These are phyloP conservation scores for Telmatochromis sp. DNA, from an alignment of 2,113 vertebrate species.

Conservation along the genomic window DNA sequence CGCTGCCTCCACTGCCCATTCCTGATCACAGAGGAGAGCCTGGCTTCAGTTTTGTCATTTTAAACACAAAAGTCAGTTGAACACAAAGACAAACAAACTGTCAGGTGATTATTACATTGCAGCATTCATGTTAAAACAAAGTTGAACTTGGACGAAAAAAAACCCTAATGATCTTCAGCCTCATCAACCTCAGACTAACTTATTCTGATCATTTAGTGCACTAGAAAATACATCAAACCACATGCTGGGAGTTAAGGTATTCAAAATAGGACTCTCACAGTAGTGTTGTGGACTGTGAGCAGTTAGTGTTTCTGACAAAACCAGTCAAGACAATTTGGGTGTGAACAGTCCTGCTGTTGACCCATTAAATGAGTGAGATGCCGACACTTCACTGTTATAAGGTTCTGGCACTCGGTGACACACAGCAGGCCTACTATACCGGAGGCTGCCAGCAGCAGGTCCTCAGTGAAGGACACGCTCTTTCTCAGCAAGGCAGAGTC, in stretches of 20 bases:
- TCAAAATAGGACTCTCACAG: neutral
- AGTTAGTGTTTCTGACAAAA: neutral
- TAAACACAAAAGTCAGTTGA: neutral
- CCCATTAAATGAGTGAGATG: neutral
- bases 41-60: neutral
- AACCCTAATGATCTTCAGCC: neutral
- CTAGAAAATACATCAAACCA: neutral
- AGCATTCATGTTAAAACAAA: neutral
- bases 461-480: conserved; percentile 96
- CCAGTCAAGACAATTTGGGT: neutral
- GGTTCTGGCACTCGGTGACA: conserved; percentile 35
- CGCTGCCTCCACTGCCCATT: conserved; percentile 97
- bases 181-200: neutral
- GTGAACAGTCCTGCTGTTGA: neutral
- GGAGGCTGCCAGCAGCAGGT: conserved; percentile 90
- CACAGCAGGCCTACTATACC: conserved; percentile 83
- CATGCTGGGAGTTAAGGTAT: neutral
- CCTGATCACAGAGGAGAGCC: conserved; percentile 72
- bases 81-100: neutral
- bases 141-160: neutral
- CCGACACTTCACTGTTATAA: neutral
- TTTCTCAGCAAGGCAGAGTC: conserved; percentile 91
- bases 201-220: neutral
- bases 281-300: neutral
- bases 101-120: neutral